Evolutionary conservation across 2,797 vertebrate species (phyloP).

Genomic region (Rallus crepitans): DNA sequence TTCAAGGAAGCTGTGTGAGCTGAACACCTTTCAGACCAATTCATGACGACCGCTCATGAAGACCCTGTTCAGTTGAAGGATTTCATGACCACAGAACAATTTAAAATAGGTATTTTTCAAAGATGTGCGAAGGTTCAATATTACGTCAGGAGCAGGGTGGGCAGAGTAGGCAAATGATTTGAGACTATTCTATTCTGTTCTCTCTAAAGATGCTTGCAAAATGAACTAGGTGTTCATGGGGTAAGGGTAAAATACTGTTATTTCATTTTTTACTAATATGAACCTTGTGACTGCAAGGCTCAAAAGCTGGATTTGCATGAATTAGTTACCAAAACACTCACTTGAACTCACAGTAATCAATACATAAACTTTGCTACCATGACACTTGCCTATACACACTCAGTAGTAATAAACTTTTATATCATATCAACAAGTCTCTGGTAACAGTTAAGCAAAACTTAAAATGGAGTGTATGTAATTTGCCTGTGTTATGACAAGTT

Average conservation of each 20-base stretch:
- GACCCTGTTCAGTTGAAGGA: constrained; percentile 64
- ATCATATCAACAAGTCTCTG: constrained; percentile 74
- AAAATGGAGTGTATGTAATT: constrained; percentile 74
- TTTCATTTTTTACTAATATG: constrained; percentile 48
- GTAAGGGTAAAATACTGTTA: constrained; percentile 52
- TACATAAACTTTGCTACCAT: constrained; percentile 69
- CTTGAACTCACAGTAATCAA: constrained; percentile 70
- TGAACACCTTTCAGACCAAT: constrained; percentile 76
- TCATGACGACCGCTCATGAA: constrained; percentile 67
- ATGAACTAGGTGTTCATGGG: not conserved
- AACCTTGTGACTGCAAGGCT: constrained; percentile 59
- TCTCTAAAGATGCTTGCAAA: constrained; percentile 55
- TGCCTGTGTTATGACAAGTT: constrained; percentile 72
- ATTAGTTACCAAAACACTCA: constrained; percentile 73
- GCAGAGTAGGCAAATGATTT: constrained; percentile 33
- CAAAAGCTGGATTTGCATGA: constrained; percentile 67
- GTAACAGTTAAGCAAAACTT: constrained; percentile 73
- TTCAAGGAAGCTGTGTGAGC: constrained; percentile 74
- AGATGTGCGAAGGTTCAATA: constrained; percentile 47
- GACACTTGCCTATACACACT: constrained; percentile 79
- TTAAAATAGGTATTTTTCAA: constrained; percentile 61
- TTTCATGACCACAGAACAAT: constrained; percentile 55
- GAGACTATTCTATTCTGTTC: constrained; percentile 30
- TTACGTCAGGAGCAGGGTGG: constrained; percentile 19
- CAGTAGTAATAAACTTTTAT: constrained; percentile 73